Base-by-base conservation (phyloP, 2,113 vertebrate genomes). In the Rhinichthys klamathensis region DNA sequence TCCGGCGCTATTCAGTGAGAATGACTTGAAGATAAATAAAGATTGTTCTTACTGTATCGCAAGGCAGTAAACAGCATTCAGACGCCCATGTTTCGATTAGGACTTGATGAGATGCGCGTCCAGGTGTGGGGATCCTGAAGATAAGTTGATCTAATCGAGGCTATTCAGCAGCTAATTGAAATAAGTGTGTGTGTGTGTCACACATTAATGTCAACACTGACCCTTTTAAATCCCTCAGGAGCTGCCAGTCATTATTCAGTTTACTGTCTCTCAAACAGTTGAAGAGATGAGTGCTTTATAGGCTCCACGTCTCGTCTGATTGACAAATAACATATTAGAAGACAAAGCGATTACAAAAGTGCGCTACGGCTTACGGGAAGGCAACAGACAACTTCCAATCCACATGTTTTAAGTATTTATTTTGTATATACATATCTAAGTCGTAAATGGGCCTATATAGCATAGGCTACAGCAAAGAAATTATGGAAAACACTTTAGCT, bases 91-190 rank as follows among this genome's bases (percentile, higher is more conserved):
- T 65, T 60, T 83, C 67, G 49, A 60, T 73, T 13, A 75, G 15
- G 38, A n/a, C n/a, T 73, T 67, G 83, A 76, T 61, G 69, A 83
- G 54, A 61, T n/a, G 82, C 54, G 70, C 73, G 30, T 51, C 21
- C 67, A 81, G 80, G 80, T 81, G 80, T 51, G 63, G 25, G 25
- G 61, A 79, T 80, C 51, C 27, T 49, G 12, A 9, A 80, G 77
- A 72, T 81, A 69, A 81, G 41, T n/a, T 80, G 69, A 85, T 81
- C 77, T 49, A 78, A 85, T 65, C 51, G 49, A 30, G 44, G 4
- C 58, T 44, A 60, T 69, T 80, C 83, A 54, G 44, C 61, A 35
- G 44, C 61, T 81, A 67, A 81, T 54, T 51, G 27, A 51, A 67
- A 65, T 46, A 65, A 35, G 10, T 23, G 61, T 63, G 49, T 16